Evolutionary conservation across 1,140 invertebrate genomes (phyloP).

Genomic region (Stegodyphus mimosarum): DNA sequence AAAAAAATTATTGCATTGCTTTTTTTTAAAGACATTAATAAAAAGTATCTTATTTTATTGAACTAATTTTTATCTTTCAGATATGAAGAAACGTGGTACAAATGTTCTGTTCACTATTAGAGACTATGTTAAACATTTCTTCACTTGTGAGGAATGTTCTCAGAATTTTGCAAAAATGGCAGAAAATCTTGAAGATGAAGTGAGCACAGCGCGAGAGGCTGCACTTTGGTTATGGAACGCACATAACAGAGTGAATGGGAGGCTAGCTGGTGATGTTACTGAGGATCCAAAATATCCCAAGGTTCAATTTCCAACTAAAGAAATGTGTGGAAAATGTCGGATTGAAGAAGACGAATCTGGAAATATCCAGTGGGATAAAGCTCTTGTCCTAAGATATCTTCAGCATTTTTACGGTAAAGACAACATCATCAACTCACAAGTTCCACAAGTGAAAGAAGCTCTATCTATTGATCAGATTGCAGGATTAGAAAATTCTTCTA

Average conservation of each 20-base stretch:
- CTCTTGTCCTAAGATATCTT: slow-evolving; percentile 80
- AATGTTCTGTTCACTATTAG: slow-evolving; percentile 84
- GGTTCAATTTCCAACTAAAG: slow-evolving; percentile 83
- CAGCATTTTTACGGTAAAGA: slow-evolving; percentile 77
- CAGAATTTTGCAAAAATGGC: slow-evolving; percentile 86
- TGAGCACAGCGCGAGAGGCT: slow-evolving; percentile 78
- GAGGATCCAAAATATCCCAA: slow-evolving; percentile 94
- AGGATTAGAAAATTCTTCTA: neutral
- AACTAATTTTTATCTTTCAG: slow-evolving; percentile 24
- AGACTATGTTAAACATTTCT: slow-evolving; percentile 91
- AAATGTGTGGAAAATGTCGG: slow-evolving; percentile 79
- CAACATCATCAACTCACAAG: slow-evolving; percentile 67
- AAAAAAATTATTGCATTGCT: no score
- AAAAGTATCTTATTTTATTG: neutral
- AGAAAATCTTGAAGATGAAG: slow-evolving; percentile 75
- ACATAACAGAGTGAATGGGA: slow-evolving; percentile 92
- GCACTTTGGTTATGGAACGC: slow-evolving; percentile 95
- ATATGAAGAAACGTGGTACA: slow-evolving; percentile 66
- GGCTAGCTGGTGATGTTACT: slow-evolving; percentile 84
- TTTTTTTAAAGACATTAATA: no score
- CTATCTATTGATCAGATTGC: neutral
- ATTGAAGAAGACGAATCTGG: slow-evolving; percentile 70
- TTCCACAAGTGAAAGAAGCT: neutral
- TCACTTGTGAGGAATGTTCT: slow-evolving; percentile 91
- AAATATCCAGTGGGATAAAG: slow-evolving; percentile 76